Percentiles rank a stretch among this genome's conserved stretches.
Conservation (phyloP, 2,797 vertebrate species). For the Euphonia xanthogaster region DNA sequence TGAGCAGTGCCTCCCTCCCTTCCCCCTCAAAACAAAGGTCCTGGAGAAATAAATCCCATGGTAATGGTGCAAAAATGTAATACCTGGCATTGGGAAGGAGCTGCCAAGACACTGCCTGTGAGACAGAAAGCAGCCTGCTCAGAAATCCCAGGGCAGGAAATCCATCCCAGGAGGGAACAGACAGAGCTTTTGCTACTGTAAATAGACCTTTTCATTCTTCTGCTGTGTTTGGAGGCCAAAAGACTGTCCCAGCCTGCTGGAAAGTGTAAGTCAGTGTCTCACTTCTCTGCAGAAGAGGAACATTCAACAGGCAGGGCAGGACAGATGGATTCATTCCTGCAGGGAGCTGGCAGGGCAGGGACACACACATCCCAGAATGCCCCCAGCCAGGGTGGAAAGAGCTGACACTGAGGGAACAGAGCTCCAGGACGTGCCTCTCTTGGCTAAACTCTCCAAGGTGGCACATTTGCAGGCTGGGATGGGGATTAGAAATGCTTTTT, state of each 20-base stretch:
- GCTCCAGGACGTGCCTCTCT: background rate
- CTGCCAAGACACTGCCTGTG: background rate
- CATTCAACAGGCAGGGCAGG: background rate
- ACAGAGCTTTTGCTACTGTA: constrained; percentile 49
- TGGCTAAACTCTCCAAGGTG: background rate
- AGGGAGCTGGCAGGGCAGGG: background rate
- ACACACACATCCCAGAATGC: background rate
- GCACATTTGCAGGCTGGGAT: background rate
- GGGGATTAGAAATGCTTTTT: background rate
- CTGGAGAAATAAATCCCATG: background rate
- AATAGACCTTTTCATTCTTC: constrained; percentile 68
- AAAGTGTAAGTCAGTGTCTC: constrained; percentile 61
- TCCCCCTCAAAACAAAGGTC: background rate
- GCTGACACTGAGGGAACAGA: background rate
- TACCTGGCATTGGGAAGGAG: background rate
- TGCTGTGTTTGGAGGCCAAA: constrained; percentile 53
- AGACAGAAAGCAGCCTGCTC: constrained; percentile 19
- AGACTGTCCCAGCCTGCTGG: constrained; percentile 22
- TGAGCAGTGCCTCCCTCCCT: background rate
- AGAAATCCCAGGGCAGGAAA: constrained; percentile 35
- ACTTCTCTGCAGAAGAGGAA: background rate
- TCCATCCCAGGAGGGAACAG: constrained; percentile 62
- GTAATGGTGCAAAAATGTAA: background rate
- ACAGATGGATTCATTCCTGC: background rate
- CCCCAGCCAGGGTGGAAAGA: fast-evolving